Conservation (phyloP, 1,140 invertebrate genomes). For the Panagrolaimus sp. region DNA sequence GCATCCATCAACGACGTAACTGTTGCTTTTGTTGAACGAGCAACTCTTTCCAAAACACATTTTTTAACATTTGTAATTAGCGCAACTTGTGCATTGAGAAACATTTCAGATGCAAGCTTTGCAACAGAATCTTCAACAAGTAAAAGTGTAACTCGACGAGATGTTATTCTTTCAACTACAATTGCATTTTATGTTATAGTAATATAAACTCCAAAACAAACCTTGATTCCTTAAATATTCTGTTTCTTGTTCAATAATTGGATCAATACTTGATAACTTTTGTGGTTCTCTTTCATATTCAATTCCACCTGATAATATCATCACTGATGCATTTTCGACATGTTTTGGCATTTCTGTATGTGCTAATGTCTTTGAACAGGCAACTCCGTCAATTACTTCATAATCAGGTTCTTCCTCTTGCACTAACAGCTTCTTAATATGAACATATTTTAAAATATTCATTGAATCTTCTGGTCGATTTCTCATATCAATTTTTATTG, state of each 20-base stretch:
- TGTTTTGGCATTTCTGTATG: slow-evolving; percentile 31
- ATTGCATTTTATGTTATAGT: too few species aligned
- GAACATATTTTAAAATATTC: slow-evolving; percentile 58
- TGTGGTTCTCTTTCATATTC: slow-evolving; percentile 49
- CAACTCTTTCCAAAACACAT: slow-evolving; percentile 73
- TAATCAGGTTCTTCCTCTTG: neutral
- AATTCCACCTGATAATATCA: slow-evolving; percentile 43
- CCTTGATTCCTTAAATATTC: slow-evolving; percentile 55
- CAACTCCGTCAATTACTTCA: slow-evolving; percentile 34
- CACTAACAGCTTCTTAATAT: slow-evolving; percentile 31
- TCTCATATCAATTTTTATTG: slow-evolving; percentile 59
- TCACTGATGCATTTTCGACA: slow-evolving; percentile 44
- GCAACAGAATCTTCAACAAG: slow-evolving; percentile 83
- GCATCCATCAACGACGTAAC: slow-evolving; percentile 83
- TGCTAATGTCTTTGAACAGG: slow-evolving; percentile 35
- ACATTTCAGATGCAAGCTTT: slow-evolving; percentile 59
- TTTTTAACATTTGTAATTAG: slow-evolving; percentile 81
- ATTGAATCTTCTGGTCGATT: slow-evolving; percentile 57
- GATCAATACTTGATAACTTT: slow-evolving; percentile 43
- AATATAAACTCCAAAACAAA: neutral
- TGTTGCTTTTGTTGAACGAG: slow-evolving; percentile 75
- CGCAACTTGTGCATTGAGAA: slow-evolving; percentile 72
- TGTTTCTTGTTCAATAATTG: slow-evolving; percentile 50
- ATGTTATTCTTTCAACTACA: slow-evolving; percentile 74
- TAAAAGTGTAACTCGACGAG: slow-evolving; percentile 76